phyloP scores from a whole-genome alignment of 2,888 invertebrate genomes.

The Spisula subtruncata region DNA sequence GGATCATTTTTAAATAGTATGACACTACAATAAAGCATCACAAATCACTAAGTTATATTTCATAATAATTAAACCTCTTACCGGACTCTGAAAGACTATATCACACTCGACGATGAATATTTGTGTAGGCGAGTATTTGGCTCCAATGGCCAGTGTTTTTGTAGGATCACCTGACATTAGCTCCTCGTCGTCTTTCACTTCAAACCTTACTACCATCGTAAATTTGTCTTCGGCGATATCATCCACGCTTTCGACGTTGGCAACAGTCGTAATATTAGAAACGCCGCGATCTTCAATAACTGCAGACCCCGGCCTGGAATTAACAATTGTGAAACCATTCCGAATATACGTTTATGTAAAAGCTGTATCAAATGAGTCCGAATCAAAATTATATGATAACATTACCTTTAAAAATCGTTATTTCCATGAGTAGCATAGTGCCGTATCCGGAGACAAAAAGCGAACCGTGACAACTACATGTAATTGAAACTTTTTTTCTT shows the following conservation, averaged over 20 bases:
- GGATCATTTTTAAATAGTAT: no score
- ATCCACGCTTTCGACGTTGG: background rate
- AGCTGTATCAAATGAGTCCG: no score
- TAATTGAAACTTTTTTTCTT: no score
- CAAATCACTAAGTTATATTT: no score
- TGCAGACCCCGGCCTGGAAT: background rate
- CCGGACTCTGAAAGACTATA: background rate
- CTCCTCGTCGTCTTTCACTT: background rate
- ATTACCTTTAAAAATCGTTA: no score
- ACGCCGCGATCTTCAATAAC: background rate
- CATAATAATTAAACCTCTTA: background rate
- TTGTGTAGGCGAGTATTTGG: background rate
- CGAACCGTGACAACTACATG: no score
- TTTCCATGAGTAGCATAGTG: no score
- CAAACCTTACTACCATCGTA: background rate
- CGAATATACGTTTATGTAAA: no score
- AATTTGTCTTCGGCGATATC: background rate
- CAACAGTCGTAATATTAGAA: background rate
- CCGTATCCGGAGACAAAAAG: no score
- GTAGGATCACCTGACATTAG: background rate
- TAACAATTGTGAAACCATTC: background rate
- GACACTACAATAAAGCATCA: no score
- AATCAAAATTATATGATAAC: no score
- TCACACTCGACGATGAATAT: background rate
- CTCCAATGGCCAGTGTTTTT: background rate